Evolutionary conservation across 2,113 vertebrate species (phyloP).

Genomic region (Eulacestoma nigropectus): DNA sequence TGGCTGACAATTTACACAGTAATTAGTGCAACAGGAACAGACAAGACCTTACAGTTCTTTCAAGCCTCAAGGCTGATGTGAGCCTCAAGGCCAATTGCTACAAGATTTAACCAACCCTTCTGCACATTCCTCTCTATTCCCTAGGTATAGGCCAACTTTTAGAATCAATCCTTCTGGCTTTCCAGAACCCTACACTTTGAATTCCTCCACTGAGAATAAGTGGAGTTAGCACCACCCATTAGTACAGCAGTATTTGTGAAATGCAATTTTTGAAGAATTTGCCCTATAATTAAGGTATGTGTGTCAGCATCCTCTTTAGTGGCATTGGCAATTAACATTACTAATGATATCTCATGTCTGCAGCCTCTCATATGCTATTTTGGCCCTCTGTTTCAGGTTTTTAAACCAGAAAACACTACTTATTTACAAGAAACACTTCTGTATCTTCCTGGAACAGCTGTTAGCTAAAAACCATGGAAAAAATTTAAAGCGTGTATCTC

Average conservation of each 20-base stretch:
- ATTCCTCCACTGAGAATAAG: neutral
- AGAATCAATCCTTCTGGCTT: neutral
- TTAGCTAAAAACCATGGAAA: neutral
- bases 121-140: neutral
- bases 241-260: neutral
- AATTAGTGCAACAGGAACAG: conserved; percentile 65
- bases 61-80: neutral
- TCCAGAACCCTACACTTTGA: neutral
- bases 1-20: conserved; percentile 35
- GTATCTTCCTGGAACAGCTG: neutral
- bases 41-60: conserved; percentile 53
- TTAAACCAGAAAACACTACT: neutral
- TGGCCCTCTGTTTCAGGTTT: neutral
- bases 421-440: neutral
- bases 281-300: conserved; percentile 36
- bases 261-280: neutral
- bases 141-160: neutral
- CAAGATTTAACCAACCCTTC: neutral
- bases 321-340: conserved; percentile 21
- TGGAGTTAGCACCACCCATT: neutral
- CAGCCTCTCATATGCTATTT: neutral
- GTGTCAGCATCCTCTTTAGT: conserved; percentile 39
- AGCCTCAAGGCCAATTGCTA: neutral
- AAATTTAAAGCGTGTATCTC: neutral
- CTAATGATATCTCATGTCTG: conserved; percentile 25